phyloP scores from a whole-genome alignment of 1,140 invertebrate genomes.

The Paramacrobiotus metropolitanus region DNA sequence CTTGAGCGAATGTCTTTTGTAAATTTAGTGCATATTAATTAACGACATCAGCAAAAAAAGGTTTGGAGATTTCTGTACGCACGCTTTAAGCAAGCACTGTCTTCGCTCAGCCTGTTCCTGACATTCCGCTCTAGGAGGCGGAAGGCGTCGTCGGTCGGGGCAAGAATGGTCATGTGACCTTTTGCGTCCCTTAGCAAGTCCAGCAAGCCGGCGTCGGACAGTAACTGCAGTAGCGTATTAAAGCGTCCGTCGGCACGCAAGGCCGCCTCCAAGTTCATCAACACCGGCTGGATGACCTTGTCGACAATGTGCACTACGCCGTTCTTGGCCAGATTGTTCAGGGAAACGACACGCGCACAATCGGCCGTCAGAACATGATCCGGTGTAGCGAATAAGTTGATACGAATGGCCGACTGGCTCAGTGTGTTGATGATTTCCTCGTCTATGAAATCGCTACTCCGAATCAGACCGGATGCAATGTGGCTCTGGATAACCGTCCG shows the following conservation, averaged over 20 bases:
- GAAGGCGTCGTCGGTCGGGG: slow-evolving; percentile 28
- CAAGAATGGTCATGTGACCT: slow-evolving; percentile 29
- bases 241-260: slow-evolving; percentile 26
- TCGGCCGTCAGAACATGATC: slow-evolving; percentile 30
- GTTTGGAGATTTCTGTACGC: too few species aligned
- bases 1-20: too few species aligned
- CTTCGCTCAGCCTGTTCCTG: slow-evolving; percentile 18
- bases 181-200: slow-evolving; percentile 20
- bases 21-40: too few species aligned
- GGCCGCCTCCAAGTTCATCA: slow-evolving; percentile 25
- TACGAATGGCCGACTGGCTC: slow-evolving; percentile 28
- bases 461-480: slow-evolving; percentile 19
- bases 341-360: slow-evolving; percentile 32
- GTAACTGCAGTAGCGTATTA: slow-evolving; percentile 21
- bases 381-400: slow-evolving; percentile 28
- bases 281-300: slow-evolving; percentile 23
- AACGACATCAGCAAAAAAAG: too few species aligned
- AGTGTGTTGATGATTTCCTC: slow-evolving; percentile 25
- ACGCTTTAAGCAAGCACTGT: slow-evolving; percentile 18
- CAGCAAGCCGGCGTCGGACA: slow-evolving; percentile 20
- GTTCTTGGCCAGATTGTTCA: slow-evolving; percentile 32
- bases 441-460: slow-evolving; percentile 19
- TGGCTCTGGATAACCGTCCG: slow-evolving; percentile 14
- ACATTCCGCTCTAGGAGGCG: slow-evolving; percentile 21
- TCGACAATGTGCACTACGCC: slow-evolving; percentile 32